Conservation (phyloP, 2,888 invertebrate species). For the Drosophila kambysellisi region DNA sequence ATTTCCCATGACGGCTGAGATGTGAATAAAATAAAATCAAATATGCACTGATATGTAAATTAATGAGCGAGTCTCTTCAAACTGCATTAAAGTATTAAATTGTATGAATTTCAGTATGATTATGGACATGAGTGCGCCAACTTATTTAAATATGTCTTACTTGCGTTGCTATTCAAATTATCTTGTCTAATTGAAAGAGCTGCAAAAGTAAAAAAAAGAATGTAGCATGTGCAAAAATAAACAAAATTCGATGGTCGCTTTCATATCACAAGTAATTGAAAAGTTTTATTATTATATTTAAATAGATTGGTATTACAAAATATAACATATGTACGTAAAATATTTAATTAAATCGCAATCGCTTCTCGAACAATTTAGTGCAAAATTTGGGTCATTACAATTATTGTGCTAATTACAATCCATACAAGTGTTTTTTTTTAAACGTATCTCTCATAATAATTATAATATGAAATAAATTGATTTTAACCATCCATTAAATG, state of each 20-base stretch:
- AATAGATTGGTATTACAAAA: background rate
- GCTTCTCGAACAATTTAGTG: background rate
- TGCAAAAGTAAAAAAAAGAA: conserved; percentile 19
- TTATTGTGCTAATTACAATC: background rate
- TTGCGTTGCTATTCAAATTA: conserved; percentile 20
- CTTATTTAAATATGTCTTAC: conserved; percentile 8
- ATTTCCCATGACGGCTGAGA: conserved; percentile 42
- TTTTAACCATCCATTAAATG: too few relatives aligned
- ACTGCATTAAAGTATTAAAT: conserved; percentile 40
- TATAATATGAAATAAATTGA: too few relatives aligned
- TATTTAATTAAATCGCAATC: background rate
- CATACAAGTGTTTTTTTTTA: too few relatives aligned
- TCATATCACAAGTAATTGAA: conserved; percentile 35
- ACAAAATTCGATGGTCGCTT: conserved; percentile 30
- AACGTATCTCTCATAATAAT: too few relatives aligned
- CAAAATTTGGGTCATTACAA: background rate
- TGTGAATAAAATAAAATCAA: conserved; percentile 70
- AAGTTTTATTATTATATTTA: conserved; percentile 26
- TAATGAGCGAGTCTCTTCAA: conserved; percentile 57
- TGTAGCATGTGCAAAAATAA: conserved; percentile 26
- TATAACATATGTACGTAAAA: background rate
- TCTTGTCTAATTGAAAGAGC: background rate
- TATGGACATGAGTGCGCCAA: conserved; percentile 1
- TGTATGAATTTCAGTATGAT: conserved; percentile 17
- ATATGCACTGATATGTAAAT: conserved; percentile 72